Evolutionary conservation across 2,113 vertebrate species (phyloP).

Genomic region (rat (Rattus norvegicus)): GRCr8 NC_086024.1:66615501-66616000

Average conservation of each 20-base stretch:
- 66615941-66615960: slow-evolving; percentile 55
- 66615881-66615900: neutral
- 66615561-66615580: neutral
- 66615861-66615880: neutral
- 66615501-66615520: neutral
- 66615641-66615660: neutral
- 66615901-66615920: neutral
- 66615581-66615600: slow-evolving; percentile 31
- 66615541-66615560: neutral
- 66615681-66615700: neutral
- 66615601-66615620: slow-evolving; percentile 22
- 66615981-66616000: neutral
- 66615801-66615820: slow-evolving; percentile 11
- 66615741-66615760: slow-evolving; percentile 6
- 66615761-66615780: slow-evolving; percentile 34
- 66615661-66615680: neutral
- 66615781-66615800: slow-evolving; percentile 16
- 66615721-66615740: neutral
- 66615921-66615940: slow-evolving; percentile 46
- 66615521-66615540: neutral
- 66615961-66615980: slow-evolving; percentile 41
- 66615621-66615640: neutral
- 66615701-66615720: neutral
- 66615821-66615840: neutral
- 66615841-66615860: neutral